Evolutionary conservation across 1,140 invertebrate genomes (phyloP).

Genomic region (Trichoplusia ni): DNA sequence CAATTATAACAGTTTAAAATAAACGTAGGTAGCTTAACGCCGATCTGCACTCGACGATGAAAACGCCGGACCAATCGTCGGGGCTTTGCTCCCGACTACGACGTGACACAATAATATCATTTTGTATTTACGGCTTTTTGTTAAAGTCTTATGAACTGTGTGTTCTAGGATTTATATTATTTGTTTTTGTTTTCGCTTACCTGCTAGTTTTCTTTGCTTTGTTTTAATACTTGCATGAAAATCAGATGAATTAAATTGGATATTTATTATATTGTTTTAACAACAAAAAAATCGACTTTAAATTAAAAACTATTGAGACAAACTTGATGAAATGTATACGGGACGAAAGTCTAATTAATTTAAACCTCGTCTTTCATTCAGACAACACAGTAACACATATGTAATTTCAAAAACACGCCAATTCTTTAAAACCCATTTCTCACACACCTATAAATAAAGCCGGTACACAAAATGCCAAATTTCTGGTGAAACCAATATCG

Average conservation of each 20-base stretch:
- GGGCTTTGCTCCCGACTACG: slow-evolving; percentile 15
- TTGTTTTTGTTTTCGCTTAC: too few species aligned
- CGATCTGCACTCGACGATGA: background rate
- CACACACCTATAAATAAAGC: background rate
- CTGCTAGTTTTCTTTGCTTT: too few species aligned
- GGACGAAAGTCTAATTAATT: too few species aligned
- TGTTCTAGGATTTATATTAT: background rate
- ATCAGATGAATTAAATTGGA: background rate
- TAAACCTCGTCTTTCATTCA: too few species aligned
- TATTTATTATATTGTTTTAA: background rate
- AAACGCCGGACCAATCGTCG: slow-evolving; percentile 16
- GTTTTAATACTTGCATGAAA: too few species aligned
- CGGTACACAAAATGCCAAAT: background rate
- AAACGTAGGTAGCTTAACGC: too few species aligned
- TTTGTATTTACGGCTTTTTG: background rate
- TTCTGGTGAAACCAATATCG: background rate
- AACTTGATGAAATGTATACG: too few species aligned
- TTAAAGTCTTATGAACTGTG: background rate
- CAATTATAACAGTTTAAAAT: slow-evolving; percentile 5
- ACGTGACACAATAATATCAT: slow-evolving; percentile 4
- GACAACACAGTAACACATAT: too few species aligned
- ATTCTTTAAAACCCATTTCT: too few species aligned
- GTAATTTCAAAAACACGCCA: too few species aligned
- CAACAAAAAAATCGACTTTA: background rate
- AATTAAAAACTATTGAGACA: too few species aligned